Evolutionary conservation across 2,888 invertebrate species (phyloP).

Genomic region (Luffia ferchaultella): DNA sequence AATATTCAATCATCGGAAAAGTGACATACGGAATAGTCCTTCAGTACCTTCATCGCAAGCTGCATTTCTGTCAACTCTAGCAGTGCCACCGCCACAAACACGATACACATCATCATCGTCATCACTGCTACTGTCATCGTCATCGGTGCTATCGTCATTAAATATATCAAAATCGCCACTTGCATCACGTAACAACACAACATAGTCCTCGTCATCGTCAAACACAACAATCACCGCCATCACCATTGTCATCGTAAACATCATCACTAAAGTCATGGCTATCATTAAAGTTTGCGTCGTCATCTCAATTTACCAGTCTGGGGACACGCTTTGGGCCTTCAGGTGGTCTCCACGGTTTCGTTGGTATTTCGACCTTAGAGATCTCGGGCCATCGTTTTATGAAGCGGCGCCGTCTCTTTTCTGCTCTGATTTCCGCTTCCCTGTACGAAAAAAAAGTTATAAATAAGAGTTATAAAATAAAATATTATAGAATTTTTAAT

Average conservation of each 20-base stretch:
- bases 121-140: not conserved
- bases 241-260: not conserved
- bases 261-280: not conserved
- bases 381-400: slow-evolving; percentile 44
- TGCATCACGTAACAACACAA: too few species aligned
- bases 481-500: not conserved
- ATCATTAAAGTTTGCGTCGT: not conserved
- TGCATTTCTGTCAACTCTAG: too few species aligned
- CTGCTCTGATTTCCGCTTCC: slow-evolving; percentile 32
- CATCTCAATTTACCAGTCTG: slow-evolving; percentile 30
- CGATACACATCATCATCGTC: not conserved
- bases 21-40: too few species aligned
- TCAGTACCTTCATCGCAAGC: too few species aligned
- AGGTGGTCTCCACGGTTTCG: slow-evolving; percentile 40
- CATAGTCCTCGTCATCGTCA: too few species aligned
- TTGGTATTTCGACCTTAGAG: slow-evolving; percentile 31
- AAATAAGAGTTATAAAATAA: not conserved
- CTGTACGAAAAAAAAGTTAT: slow-evolving; percentile 18
- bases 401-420: slow-evolving; percentile 31
- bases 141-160: not conserved
- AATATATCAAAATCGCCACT: not conserved
- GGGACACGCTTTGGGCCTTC: slow-evolving; percentile 37
- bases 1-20: too few species aligned
- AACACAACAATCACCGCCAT: not conserved
- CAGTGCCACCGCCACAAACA: not conserved